These are phyloP conservation scores for Micronycteris hirsuta DNA, from an alignment of 2,113 vertebrate species.

Conservation along the genomic window DNA sequence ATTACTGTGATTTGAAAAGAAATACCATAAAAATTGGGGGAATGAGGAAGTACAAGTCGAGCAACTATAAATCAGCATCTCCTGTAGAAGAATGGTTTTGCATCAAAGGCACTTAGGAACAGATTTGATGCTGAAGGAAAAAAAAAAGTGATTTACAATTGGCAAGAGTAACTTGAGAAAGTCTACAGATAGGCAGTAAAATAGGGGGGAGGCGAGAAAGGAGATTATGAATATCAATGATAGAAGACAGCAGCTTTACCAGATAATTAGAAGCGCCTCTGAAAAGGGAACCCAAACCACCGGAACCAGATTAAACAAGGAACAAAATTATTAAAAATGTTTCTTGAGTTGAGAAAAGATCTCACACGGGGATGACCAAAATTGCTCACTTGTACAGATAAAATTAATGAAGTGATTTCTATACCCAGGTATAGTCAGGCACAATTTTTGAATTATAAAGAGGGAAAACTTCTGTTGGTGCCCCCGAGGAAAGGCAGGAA, in stretches of 20 bases:
- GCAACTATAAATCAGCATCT: not conserved
- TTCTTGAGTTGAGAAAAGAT: conserved; percentile 6
- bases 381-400: not conserved
- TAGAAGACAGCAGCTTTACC: not conserved
- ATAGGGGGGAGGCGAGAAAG: not conserved
- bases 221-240: not conserved
- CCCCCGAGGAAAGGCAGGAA: not conserved
- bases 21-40: not conserved
- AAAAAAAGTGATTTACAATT: not conserved
- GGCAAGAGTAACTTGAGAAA: not conserved
- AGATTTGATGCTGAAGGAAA: not conserved
- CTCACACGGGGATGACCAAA: not conserved
- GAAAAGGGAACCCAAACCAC: not conserved
- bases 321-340: not conserved
- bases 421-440: not conserved
- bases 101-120: not conserved
- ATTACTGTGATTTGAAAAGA: not conserved
- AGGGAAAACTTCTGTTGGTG: not conserved
- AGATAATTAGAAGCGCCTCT: conserved; percentile 3
- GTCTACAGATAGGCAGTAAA: not conserved
- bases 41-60: not conserved
- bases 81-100: not conserved
- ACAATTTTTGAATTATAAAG: not conserved
- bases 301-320: not conserved
- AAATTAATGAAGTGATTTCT: not conserved